Base-by-base conservation (phyloP, 2,888 invertebrate genomes). In the Taenaris catops region DNA sequence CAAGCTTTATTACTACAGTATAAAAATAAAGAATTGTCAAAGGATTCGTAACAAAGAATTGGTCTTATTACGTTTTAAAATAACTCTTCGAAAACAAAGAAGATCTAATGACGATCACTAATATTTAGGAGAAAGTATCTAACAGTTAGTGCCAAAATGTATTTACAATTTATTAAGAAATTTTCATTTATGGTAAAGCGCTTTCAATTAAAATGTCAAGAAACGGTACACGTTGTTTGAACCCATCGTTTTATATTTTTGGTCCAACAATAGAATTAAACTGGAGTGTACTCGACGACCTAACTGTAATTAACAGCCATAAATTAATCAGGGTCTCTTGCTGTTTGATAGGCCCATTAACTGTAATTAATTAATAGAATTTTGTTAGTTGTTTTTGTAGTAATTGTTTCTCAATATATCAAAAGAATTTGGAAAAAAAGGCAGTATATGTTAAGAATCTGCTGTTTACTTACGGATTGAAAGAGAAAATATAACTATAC, bases 221-320 rank as follows among this genome's bases (percentile, higher is more conserved):
- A 4, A 32, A 9, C 14, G 31, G 11, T 14, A 10, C 8, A n/a
- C n/a, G n/a, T n/a, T n/a, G n/a, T n/a, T n/a, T n/a, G n/a, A n/a
- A n/a, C n/a, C n/a, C 16, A 10, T 3, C 17, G 34, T 38, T 31
- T 37, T 34, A 38, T 38, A 34, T 34, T 41, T 38, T 23, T 28
- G 29, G 25, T 38, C 33, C 29, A 33, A 37, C 34, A 41, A 41
- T 23, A 17, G 31, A 34, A 34, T 27, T 34, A 38, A 41, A 37
- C 34, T 41, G 38, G 34, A 25, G 11, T 38, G 34, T 34, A 20
- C 26, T 10, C 21, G 11, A 25, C 9, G 14, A 33, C 27, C 19
- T 34, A 12, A 31, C 21, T 31, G 38, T 28, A 28, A 34, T 38
- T 31, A 31, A 26, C 19, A 17, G 18, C 34, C 23, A 41, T 41